Conservation (phyloP, 2,113 vertebrate genomes). For the Nesoenas mayeri region DNA sequence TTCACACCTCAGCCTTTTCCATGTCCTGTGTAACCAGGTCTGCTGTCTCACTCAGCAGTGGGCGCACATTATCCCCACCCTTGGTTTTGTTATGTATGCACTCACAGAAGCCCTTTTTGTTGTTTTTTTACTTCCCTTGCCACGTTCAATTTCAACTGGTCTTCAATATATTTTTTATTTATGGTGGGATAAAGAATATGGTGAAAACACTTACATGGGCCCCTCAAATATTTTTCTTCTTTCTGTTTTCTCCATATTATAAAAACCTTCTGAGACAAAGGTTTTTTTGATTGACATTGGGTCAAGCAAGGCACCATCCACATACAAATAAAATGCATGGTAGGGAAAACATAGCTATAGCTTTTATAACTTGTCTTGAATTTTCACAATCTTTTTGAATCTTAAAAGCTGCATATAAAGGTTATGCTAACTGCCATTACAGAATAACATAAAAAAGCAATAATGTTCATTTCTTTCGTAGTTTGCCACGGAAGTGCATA, state of each 20-base stretch:
- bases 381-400: background rate
- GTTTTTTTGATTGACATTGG: background rate
- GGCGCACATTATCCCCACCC: background rate
- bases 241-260: background rate
- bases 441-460: background rate
- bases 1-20: background rate
- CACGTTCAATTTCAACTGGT: background rate
- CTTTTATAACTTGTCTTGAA: background rate
- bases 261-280: background rate
- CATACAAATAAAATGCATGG: background rate
- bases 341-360: background rate
- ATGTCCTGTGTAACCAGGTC: background rate
- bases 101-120: background rate
- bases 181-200: background rate
- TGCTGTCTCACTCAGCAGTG: background rate
- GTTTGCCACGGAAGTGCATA: background rate
- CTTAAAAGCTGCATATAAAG: background rate
- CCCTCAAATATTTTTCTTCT: background rate
- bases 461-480: background rate
- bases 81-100: background rate
- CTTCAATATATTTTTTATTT: background rate
- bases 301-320: background rate
- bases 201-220: background rate
- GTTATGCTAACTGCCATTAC: background rate
- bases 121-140: background rate